Evolutionary conservation across 2,113 vertebrate species (phyloP).

Genomic region (Sylvietta virens): DNA sequence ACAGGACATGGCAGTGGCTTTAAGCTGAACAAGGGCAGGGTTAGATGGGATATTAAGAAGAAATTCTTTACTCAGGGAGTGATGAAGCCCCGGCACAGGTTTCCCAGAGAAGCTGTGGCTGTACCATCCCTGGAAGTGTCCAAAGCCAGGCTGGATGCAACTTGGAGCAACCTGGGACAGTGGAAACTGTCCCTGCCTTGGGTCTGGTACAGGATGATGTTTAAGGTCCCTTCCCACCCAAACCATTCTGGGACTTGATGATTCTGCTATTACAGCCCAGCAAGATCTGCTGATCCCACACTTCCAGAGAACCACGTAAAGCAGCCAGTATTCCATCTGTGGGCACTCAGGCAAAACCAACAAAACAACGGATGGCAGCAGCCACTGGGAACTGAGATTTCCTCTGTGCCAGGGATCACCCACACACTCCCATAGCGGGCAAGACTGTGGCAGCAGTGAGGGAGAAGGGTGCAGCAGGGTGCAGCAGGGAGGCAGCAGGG

Average conservation of each 20-base stretch:
- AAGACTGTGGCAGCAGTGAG: background rate
- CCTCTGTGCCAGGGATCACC: background rate
- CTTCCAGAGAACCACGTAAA: background rate
- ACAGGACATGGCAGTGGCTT: background rate
- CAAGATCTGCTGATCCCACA: background rate
- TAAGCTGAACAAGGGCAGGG: background rate
- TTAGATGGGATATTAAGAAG: background rate
- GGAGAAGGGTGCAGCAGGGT: background rate
- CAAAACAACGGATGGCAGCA: rapidly evolving
- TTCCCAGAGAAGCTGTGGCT: background rate
- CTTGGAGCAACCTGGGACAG: rapidly evolving
- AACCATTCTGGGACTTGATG: background rate
- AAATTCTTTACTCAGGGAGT: background rate
- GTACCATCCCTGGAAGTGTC: background rate
- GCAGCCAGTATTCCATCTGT: background rate
- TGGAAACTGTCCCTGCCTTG: background rate
- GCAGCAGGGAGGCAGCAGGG: background rate
- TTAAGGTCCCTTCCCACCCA: background rate
- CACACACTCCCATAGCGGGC: rapidly evolving
- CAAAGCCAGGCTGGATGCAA: rapidly evolving
- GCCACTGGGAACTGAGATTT: background rate
- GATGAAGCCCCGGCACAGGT: background rate
- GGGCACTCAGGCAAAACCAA: rapidly evolving
- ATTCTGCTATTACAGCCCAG: background rate
- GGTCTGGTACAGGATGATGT: background rate